These are phyloP conservation scores for Drosophila neonasuta DNA, from an alignment of 2,888 invertebrate species.

Conservation along the genomic window DNA sequence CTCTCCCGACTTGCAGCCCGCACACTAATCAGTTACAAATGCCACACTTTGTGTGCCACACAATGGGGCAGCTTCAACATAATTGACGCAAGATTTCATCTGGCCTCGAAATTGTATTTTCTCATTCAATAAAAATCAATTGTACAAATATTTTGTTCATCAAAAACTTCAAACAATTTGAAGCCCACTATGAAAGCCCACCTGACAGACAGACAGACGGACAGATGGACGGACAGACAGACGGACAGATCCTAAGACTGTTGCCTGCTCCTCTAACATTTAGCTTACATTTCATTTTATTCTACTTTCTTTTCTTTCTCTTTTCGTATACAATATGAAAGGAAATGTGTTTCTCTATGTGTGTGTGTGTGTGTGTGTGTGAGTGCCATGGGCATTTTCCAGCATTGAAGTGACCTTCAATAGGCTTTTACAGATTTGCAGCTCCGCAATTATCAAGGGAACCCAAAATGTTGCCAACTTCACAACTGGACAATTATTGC, in stretches of 20 bases:
- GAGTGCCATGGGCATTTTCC: slow-evolving; percentile 4
- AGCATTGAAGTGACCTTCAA: slow-evolving; percentile 13
- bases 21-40: slow-evolving; percentile 4
- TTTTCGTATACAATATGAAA: neutral
- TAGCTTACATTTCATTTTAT: slow-evolving; percentile 20
- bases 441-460: slow-evolving; percentile 13
- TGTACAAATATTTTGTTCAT: slow-evolving; percentile 45
- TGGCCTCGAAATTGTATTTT: slow-evolving; percentile 33
- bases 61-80: slow-evolving; percentile 21
- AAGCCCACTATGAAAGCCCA: slow-evolving; percentile 1
- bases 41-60: slow-evolving; percentile 14
- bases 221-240: neutral
- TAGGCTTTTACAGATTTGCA: slow-evolving; percentile 12
- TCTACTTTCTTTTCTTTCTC: neutral
- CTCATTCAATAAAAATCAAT: slow-evolving; percentile 43
- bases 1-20: neutral
- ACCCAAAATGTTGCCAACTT: neutral
- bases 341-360: neutral
- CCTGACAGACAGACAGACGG: neutral
- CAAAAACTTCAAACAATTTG: slow-evolving; percentile 39
- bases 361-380: neutral
- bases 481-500: neutral
- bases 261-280: neutral
- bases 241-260: neutral
- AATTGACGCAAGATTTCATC: slow-evolving; percentile 35